Base-by-base conservation (phyloP, 2,888 invertebrate genomes). In the Apotomis betuletana region DNA sequence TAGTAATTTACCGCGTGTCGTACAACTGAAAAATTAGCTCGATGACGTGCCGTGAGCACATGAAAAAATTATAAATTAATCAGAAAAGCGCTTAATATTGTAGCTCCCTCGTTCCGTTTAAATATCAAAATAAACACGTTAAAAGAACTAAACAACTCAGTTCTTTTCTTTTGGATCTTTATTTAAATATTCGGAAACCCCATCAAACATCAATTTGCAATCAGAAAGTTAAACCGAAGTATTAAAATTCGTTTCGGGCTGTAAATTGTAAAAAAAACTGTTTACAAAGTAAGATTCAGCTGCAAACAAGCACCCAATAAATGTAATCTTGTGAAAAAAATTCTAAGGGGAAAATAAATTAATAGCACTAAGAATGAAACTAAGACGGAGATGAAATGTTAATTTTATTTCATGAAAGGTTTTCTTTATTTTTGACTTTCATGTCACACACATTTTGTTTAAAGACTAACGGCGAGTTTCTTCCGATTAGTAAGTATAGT, bases 271-370 rank as follows among this genome's bases (percentile, higher is more conserved):
- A 74, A 58, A 69, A 69, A 74, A 74, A 64, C 59, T 74, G 61
- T 75, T 74, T 76, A 57, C 73, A 64, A 72, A 75, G 69, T 71
- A 49, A 74, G 67, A 76, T 74, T 71, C 73, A 67, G 70, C 69
- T 68, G 73, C 75, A 77, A 77, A 76, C 75, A 76, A 76, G 61
- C 52, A n/a, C 44, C 70, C 67, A 67, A 70, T 72, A 72, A 76
- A 67, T 69, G 64, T 63, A 74, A 65, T 69, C 67, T 73, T 62
- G 67, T 67, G 38, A 58, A 58, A 38, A 54, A 69, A 73, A 74
- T 70, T 74, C 52, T 67, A 65, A 60, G 46, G 46, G 60, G 38
- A 49, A 51, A 65, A 55, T 65, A 59, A 70, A 65, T 65, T 44
- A 69, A 55, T 46, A 10, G 13, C 61, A 54, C 27, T 1, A 60